These are phyloP conservation scores for Hyposoter didymator DNA, from an alignment of 2,888 invertebrate genomes.

Conservation along the genomic window DNA sequence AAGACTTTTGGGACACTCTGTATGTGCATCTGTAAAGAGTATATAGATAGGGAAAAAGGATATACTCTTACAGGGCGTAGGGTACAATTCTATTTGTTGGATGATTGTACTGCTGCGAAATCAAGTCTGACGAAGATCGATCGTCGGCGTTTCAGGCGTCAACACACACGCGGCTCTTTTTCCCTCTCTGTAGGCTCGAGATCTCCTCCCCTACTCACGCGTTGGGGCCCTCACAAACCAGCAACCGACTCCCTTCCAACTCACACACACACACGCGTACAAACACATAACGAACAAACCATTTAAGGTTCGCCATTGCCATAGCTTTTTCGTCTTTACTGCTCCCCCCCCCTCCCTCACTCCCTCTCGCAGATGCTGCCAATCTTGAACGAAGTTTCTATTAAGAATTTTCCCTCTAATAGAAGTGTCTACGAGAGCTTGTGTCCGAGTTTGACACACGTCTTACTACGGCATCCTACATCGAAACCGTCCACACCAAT, in stretches of 20 bases:
- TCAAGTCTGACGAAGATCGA: constrained; percentile 85
- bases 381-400: constrained; percentile 82
- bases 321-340: constrained; percentile 55
- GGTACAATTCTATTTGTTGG: constrained; percentile 84
- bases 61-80: constrained; percentile 75
- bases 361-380: constrained; percentile 81
- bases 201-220: constrained; percentile 21
- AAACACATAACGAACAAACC: constrained; percentile 62
- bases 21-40: constrained; percentile 15
- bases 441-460: constrained; percentile 29
- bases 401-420: constrained; percentile 79
- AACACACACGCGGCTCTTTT: constrained; percentile 77
- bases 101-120: constrained; percentile 84
- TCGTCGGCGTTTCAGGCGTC: constrained; percentile 83
- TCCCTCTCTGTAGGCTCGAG: constrained; percentile 48
- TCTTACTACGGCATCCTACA: not conserved
- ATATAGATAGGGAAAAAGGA: constrained; percentile 42
- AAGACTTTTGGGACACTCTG: not conserved
- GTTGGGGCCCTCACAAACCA: constrained; percentile 12
- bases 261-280: constrained; percentile 61
- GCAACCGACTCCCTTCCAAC: constrained; percentile 4
- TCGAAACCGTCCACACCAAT: constrained; percentile 8
- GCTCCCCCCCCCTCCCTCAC: constrained; percentile 66
- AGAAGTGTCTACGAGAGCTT: constrained; percentile 71
- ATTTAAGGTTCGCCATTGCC: constrained; percentile 62